Evolutionary conservation across 1,140 invertebrate species (phyloP), one percentile per base, ranked within the genome.

Genomic region (Eueides isabella): DNA sequence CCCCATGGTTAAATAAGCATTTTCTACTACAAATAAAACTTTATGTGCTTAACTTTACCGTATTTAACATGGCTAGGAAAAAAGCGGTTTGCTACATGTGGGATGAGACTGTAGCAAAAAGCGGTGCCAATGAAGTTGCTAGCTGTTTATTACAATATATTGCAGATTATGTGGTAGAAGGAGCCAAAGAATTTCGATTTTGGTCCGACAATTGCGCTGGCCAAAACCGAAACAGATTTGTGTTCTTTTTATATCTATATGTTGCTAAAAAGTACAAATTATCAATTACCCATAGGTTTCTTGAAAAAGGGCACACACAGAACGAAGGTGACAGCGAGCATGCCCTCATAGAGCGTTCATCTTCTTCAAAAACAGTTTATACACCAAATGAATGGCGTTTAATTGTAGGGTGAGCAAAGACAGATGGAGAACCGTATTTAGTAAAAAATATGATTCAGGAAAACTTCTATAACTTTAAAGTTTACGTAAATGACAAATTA

Each of bases 161-260:
- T 2, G 4, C 72, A 23, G 28, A 31, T n/a, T 61, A 74, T 65
- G 9, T 26, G 12, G 41, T 71, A 41, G 3, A n/a, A 61, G 77
- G 74, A 26, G 71, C 73, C 23, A 73, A 44, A 31, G 61, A 75
- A 5, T 71, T 83, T 44, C 72, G 62, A n/a, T 74, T 81, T 61
- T 87, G 85, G 71, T 85, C 83, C 0, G 88, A 89, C 71, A 81
- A 83, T 61, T 90, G 83, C 67, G 67, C 72, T 23, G 87, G 88
- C 1, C 84, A 90, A 71, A 92, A 92, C 71, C 48, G 81, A 41
- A 90, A 91, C 64, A 72, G 79, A 4, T 83, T 77, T 63, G 74
- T 89, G 62, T 87, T 87, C 81, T 78, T 79, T 1, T 70, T 87
- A 72, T 86, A 82, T 73, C 12, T 79, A 1, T 79, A 79, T 76